Percentiles rank a stretch among this genome's conserved stretches.
These are phyloP conservation scores for Pyrrhia umbra DNA, from an alignment of 2,888 invertebrate species.

Conservation along the genomic window DNA sequence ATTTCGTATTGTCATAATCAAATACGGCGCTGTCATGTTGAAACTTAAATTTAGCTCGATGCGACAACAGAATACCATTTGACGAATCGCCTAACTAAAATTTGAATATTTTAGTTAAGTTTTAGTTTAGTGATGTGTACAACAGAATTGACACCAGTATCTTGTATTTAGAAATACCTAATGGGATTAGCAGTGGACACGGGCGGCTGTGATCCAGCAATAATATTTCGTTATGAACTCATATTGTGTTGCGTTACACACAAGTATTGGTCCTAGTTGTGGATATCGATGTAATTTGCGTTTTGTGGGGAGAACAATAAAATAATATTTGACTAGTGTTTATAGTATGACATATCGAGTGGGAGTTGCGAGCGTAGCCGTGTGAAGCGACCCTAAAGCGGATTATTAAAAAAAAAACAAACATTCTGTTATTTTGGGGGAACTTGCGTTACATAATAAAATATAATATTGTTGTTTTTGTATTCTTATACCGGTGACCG, in stretches of 20 bases:
- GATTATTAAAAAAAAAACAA: slow-evolving; percentile 1
- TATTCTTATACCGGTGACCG: neutral
- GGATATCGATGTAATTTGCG: too few species aligned
- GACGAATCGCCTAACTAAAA: too few species aligned
- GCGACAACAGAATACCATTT: too few species aligned
- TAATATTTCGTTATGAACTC: slow-evolving; percentile 4
- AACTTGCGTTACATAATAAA: slow-evolving; percentile 1
- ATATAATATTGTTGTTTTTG: slow-evolving; percentile 14
- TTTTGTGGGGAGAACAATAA: too few species aligned
- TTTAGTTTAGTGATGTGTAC: too few species aligned
- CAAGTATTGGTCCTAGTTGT: neutral
- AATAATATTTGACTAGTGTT: too few species aligned
- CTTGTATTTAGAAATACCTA: neutral
- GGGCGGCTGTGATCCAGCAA: slow-evolving; percentile 9
- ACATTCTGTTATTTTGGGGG: neutral
- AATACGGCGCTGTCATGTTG: too few species aligned
- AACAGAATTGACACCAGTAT: too few species aligned
- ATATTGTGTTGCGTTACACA: neutral
- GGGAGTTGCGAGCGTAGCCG: neutral
- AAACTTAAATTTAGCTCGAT: too few species aligned
- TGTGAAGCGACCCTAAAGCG: neutral
- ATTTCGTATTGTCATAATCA: too few species aligned
- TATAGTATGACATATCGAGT: neutral
- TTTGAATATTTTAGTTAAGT: too few species aligned
- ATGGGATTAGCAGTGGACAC: slow-evolving; percentile 3